Evolutionary conservation across 2,888 invertebrate genomes (phyloP).

Genomic region (Smittia aterrima): DNA sequence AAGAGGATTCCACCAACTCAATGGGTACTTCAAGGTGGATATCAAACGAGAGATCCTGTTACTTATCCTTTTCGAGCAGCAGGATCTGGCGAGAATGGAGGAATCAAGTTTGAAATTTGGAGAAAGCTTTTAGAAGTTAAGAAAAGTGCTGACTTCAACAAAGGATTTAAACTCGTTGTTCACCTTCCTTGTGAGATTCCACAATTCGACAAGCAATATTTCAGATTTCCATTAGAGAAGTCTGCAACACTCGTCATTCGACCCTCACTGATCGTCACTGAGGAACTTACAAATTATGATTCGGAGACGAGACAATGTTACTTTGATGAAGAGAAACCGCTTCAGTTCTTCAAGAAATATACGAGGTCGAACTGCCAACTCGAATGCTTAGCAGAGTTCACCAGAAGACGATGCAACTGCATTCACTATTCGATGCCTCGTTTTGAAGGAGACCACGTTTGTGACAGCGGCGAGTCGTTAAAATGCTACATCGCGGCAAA

Average conservation of each 20-base stretch:
- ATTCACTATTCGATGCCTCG: constrained; percentile 20
- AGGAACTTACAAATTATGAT: not conserved
- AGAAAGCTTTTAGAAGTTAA: not conserved
- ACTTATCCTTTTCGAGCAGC: constrained; percentile 12
- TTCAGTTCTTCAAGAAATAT: constrained; percentile 25
- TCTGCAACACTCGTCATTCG: constrained; percentile 24
- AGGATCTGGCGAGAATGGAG: constrained; percentile 22
- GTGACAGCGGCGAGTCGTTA: not conserved
- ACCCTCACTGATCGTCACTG: constrained; percentile 12
- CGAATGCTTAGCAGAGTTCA: constrained; percentile 29
- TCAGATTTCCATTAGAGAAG: constrained; percentile 20
- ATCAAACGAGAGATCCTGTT: not conserved
- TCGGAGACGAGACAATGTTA: not conserved
- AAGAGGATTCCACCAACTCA: not conserved
- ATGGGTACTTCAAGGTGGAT: constrained; percentile 9
- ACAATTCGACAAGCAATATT: constrained; percentile 14
- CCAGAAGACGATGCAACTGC: not conserved
- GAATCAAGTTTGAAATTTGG: constrained; percentile 27
- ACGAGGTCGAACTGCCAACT: constrained; percentile 14
- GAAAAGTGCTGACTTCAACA: not conserved
- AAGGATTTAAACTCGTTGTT: constrained; percentile 27
- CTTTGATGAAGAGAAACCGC: not conserved
- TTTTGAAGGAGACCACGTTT: not conserved
- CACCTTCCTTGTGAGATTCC: constrained; percentile 29
- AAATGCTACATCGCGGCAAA: constrained; percentile 6